These are phyloP conservation scores for Rotaria magnacalcarata DNA, from an alignment of 2,888 invertebrate species.

Conservation along the genomic window DNA sequence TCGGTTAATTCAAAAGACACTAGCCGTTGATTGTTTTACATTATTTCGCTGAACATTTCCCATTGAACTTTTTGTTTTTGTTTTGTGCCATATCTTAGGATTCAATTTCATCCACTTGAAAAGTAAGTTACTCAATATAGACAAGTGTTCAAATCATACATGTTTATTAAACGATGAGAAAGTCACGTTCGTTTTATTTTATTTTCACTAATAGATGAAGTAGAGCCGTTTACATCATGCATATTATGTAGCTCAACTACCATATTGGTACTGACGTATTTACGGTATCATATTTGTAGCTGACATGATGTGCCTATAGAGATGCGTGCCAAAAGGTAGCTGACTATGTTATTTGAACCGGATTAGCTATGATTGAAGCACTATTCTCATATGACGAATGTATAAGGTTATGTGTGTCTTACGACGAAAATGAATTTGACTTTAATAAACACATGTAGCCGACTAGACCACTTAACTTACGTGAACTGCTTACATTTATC, in stretches of 20 bases:
- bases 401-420: neutral
- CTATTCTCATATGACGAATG: neutral
- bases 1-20: neutral
- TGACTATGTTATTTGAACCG: neutral
- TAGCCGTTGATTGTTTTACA: neutral
- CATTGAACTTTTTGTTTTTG: no score
- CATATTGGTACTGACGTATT: neutral
- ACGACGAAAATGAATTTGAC: neutral
- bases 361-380: neutral
- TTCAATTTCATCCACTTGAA: no score
- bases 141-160: neutral
- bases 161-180: neutral
- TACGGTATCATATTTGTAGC: neutral
- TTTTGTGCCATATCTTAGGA: no score
- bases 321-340: neutral
- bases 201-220: neutral
- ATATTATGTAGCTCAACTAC: neutral
- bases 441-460: neutral
- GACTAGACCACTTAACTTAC: neutral
- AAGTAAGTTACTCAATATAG: neutral
- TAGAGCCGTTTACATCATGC: no score
- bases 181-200: neutral
- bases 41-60: no score
- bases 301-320: neutral
- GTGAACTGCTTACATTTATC: neutral